phyloP scores from a whole-genome alignment of 2,888 invertebrate species.

The Pyrgus malvae region DNA sequence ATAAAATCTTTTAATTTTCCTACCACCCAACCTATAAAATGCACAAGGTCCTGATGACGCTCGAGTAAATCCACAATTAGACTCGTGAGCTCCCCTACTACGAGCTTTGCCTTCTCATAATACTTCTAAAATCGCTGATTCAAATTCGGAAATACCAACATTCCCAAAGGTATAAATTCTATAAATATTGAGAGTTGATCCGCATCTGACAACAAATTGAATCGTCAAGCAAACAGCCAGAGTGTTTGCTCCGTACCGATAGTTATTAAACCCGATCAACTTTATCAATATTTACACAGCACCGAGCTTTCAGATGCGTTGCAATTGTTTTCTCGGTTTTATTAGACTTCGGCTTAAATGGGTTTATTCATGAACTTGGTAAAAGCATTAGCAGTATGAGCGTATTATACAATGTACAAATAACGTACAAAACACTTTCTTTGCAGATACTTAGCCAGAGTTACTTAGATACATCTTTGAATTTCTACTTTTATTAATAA shows the following conservation, averaged over 20 bases:
- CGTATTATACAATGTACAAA: too few relatives aligned
- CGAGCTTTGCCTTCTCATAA: too few relatives aligned
- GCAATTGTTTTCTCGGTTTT: conserved; percentile 20
- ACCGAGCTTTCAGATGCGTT: conserved; percentile 21
- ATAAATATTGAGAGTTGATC: conserved; percentile 35
- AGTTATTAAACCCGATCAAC: conserved; percentile 46
- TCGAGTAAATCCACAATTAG: too few relatives aligned
- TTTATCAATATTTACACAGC: conserved; percentile 47
- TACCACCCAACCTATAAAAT: too few relatives aligned
- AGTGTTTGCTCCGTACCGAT: conserved; percentile 38
- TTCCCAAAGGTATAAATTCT: conserved; percentile 24
- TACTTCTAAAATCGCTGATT: not conserved
- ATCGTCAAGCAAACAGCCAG: conserved; percentile 33
- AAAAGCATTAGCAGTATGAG: conserved; percentile 8
- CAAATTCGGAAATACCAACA: not conserved
- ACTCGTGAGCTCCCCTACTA: too few relatives aligned
- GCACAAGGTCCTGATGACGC: too few relatives aligned
- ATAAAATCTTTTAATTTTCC: too few relatives aligned
- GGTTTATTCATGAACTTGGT: conserved; percentile 15
- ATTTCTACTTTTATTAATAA: too few relatives aligned
- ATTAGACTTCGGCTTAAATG: conserved; percentile 22
- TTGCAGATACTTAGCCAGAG: too few relatives aligned
- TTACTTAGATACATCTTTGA: too few relatives aligned
- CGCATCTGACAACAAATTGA: conserved; percentile 35
- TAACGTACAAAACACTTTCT: too few relatives aligned